A percentile compares a stretch with the other conserved stretches of the same genome.
Evolutionary conservation across 2,888 invertebrate species (phyloP).

Genomic region (Eurytoma adleriae): DNA sequence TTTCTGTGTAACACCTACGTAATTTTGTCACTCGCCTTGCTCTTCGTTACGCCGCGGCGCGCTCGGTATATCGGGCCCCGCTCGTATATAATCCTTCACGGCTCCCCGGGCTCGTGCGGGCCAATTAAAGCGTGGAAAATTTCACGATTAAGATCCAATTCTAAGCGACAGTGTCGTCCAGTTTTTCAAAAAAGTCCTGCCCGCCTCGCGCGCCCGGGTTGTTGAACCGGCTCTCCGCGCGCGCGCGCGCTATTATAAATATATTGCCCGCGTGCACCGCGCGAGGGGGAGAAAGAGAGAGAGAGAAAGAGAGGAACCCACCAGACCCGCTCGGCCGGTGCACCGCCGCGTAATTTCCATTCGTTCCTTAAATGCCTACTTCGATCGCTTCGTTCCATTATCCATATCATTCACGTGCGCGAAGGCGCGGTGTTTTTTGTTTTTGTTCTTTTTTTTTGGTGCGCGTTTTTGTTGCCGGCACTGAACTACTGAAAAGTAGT

Average conservation of each 20-base stretch:
- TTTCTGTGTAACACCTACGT: conserved; percentile 56
- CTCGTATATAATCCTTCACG: too few relatives aligned
- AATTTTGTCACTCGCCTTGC: conserved; percentile 54
- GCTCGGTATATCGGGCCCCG: background rate
- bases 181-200: conserved; percentile 40
- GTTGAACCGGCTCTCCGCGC: conserved; percentile 38
- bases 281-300: conserved; percentile 13
- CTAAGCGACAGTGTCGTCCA: conserved; percentile 31
- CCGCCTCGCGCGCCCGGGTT: conserved; percentile 26
- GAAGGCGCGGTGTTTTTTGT: conserved; percentile 26
- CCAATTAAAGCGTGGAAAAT: conserved; percentile 50
- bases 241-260: conserved; percentile 49
- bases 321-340: conserved; percentile 47
- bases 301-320: conserved; percentile 18
- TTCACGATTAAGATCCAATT: conserved; percentile 55
- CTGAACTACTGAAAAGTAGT: conserved; percentile 51
- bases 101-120: background rate
- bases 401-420: conserved; percentile 53
- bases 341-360: conserved; percentile 53
- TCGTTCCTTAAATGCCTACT: conserved; percentile 57
- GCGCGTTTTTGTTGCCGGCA: background rate
- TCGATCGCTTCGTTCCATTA: conserved; percentile 56
- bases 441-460: background rate
- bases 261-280: conserved; percentile 47
- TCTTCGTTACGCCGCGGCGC: conserved; percentile 28